Evolutionary conservation across 1,140 invertebrate species (phyloP).

Genomic region (Drosophila equinoxialis): DNA sequence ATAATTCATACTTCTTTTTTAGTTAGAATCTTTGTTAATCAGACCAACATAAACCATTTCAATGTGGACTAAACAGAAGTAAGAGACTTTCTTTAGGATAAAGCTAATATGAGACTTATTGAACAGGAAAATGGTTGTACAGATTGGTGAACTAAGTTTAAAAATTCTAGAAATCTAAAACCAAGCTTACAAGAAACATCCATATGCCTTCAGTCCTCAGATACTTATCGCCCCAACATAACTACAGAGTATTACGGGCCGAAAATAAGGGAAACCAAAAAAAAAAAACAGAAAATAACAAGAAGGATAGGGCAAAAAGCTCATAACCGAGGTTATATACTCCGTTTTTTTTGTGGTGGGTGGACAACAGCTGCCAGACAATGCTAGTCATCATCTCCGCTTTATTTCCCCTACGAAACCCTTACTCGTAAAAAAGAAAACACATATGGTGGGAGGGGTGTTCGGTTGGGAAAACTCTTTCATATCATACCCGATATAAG

Average conservation of each 20-base stretch:
- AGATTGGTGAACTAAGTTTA: too few relatives aligned
- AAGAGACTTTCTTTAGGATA: too few relatives aligned
- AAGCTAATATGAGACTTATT: too few relatives aligned
- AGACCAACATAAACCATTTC: too few relatives aligned
- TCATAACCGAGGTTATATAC: conserved; percentile 63
- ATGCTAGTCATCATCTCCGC: conserved; percentile 20
- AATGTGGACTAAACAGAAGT: too few relatives aligned
- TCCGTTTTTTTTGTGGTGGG: conserved; percentile 1
- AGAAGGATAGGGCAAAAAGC: conserved; percentile 24
- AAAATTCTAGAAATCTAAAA: too few relatives aligned
- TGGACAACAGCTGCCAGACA: conserved; percentile 56
- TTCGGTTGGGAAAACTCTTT: conserved; percentile 19
- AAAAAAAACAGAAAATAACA: neutral
- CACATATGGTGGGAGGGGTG: conserved; percentile 13
- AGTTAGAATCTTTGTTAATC: too few relatives aligned
- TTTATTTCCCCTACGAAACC: neutral
- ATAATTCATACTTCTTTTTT: too few relatives aligned
- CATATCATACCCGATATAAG: conserved; percentile 30
- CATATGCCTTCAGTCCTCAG: too few relatives aligned
- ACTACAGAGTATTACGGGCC: conserved; percentile 14
- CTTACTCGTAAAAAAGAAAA: conserved; percentile 23
- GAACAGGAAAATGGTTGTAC: too few relatives aligned
- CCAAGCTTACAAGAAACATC: too few relatives aligned
- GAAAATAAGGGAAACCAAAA: conserved; percentile 36
- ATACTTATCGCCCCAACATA: too few relatives aligned